These are phyloP conservation scores for Zosterops hypoxanthus DNA, from an alignment of 2,113 vertebrate species.

Conservation along the genomic window DNA sequence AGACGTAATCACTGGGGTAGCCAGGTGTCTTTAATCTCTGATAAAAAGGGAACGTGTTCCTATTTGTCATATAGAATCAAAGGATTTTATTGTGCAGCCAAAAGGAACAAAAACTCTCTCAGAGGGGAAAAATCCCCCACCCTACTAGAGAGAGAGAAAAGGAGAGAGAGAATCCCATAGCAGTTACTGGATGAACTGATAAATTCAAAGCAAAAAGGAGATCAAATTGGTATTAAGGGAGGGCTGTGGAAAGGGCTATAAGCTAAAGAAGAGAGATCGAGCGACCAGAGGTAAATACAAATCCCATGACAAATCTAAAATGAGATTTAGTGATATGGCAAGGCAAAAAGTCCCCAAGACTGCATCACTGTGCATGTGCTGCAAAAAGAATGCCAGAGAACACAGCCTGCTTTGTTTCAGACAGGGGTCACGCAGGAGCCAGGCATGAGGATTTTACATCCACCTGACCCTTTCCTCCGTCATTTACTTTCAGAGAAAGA, in stretches of 20 bases:
- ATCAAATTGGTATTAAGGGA: neutral
- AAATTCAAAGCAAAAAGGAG: conserved; percentile 22
- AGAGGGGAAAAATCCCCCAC: neutral
- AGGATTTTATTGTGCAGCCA: conserved; percentile 13
- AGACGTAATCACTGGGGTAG: neutral
- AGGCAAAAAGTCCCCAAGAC: neutral
- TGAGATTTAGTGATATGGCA: neutral
- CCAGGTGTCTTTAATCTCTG: neutral
- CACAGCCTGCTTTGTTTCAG: neutral
- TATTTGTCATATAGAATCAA: conserved; percentile 28
- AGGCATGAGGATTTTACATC: neutral
- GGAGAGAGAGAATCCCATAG: neutral
- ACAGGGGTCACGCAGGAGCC: neutral
- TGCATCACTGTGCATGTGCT: neutral
- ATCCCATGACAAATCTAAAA: conserved; percentile 8
- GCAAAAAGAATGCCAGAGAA: neutral
- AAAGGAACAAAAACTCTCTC: conserved; percentile 24
- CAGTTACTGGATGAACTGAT: neutral
- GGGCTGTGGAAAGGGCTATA: neutral
- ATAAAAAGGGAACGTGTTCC: neutral
- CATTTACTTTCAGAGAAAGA: neutral
- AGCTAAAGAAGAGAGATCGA: neutral
- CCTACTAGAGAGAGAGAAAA: neutral
- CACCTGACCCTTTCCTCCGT: neutral
- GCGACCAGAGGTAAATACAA: neutral